Evolutionary conservation across 92 coral and sea anemone species (phyloP).

Genomic region (Anthopleura xanthogrammica): DNA sequence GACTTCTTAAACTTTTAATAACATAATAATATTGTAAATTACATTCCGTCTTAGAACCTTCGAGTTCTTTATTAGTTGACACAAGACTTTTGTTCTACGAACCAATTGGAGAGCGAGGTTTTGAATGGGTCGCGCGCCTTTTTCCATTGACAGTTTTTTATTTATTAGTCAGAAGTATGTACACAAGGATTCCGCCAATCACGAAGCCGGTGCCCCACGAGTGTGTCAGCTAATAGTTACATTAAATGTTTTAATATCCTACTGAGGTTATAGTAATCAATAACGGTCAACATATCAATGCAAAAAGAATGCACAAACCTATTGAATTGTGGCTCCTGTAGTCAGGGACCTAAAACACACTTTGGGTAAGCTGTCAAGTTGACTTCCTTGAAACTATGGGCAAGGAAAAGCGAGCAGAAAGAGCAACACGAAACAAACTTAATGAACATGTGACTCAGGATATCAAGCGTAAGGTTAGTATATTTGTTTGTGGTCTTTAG

Average conservation of each 20-base stretch:
- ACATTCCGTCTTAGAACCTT: not conserved
- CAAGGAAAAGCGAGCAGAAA: not conserved
- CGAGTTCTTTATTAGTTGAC: not conserved
- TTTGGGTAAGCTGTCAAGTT: not conserved
- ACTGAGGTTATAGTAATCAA: slow-evolving; percentile 16
- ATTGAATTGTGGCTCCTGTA: slow-evolving; percentile 4
- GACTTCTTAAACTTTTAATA: slow-evolving; percentile 29
- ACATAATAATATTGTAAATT: slow-evolving; percentile 4
- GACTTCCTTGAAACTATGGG: not conserved
- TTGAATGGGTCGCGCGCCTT: slow-evolving; percentile 35
- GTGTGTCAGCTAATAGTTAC: slow-evolving; percentile 12
- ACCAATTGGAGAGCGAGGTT: slow-evolving; percentile 4
- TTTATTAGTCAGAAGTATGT: slow-evolving; percentile 18
- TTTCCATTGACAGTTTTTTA: slow-evolving; percentile 10
- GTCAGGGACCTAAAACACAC: not conserved
- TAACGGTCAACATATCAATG: slow-evolving; percentile 20
- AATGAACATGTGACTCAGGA: slow-evolving; percentile 9
- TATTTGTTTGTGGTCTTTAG: not conserved
- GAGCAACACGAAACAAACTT: not conserved
- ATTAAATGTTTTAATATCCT: slow-evolving; percentile 19
- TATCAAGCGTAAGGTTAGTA: slow-evolving; percentile 17
- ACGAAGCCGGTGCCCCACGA: not conserved
- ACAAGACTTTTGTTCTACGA: slow-evolving; percentile 22
- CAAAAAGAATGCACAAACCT: not conserved
- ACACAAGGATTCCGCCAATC: slow-evolving; percentile 14